Conservation (phyloP, 2,797 vertebrate species). For the Eulemur coronatus region DNA sequence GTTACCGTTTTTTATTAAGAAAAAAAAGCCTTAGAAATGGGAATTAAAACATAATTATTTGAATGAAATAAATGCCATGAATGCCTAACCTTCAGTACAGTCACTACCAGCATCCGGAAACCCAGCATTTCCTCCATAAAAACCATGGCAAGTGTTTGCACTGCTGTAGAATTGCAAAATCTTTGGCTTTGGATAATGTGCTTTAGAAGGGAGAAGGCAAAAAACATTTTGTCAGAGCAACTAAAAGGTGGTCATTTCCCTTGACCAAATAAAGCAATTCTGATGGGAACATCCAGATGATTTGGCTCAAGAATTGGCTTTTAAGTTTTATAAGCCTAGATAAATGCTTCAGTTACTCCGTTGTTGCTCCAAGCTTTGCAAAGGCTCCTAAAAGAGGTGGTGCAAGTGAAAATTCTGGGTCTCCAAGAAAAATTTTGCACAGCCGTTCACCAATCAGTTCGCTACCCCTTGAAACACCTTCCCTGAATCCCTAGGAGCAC, state of each 20-base stretch:
- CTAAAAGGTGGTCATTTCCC: constrained; percentile 23
- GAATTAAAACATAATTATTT: constrained; percentile 45
- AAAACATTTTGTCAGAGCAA: neutral
- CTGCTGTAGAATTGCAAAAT: constrained; percentile 1
- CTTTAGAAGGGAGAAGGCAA: constrained; percentile 56
- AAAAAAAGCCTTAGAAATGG: constrained; percentile 75
- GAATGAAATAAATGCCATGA: constrained; percentile 56
- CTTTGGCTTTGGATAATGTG: constrained; percentile 17
- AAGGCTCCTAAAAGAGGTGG: neutral
- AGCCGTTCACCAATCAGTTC: neutral
- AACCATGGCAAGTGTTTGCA: constrained; percentile 33
- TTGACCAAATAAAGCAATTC: neutral
- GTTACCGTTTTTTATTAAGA: constrained; percentile 65
- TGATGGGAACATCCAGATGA: neutral
- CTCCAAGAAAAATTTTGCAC: constrained; percentile 17
- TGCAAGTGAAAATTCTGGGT: constrained; percentile 15
- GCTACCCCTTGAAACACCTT: neutral
- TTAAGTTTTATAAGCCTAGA: neutral
- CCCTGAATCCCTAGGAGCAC: neutral
- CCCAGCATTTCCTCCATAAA: constrained; percentile 60
- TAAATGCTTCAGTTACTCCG: neutral
- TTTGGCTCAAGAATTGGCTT: neutral
- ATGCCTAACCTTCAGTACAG: constrained; percentile 41
- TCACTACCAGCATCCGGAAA: constrained; percentile 52
- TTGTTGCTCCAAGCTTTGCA: neutral